These are phyloP conservation scores for Deroplatys truncata DNA, from an alignment of 2,888 invertebrate species.

Conservation along the genomic window DNA sequence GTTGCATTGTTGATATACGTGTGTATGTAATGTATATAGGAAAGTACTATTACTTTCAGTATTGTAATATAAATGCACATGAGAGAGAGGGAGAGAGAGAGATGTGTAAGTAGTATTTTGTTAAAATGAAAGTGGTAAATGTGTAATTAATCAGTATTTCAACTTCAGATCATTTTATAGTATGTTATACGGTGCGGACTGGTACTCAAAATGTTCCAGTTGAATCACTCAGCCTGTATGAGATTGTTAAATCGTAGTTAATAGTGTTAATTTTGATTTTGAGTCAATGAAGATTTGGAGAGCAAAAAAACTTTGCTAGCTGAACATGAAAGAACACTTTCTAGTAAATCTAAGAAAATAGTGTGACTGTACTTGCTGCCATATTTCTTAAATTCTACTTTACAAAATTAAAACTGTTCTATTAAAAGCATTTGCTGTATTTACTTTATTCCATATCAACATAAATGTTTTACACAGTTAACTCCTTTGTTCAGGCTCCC, in stretches of 20 bases:
- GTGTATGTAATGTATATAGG: neutral
- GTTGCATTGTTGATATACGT: neutral
- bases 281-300: neutral
- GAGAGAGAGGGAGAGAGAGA: neutral
- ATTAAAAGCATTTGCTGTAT: neutral
- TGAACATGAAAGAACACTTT: neutral
- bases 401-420: neutral
- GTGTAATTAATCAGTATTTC: constrained; percentile 2
- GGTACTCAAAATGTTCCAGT: neutral
- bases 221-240: neutral
- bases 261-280: neutral
- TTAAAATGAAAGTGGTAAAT: neutral
- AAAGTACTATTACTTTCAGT: neutral
- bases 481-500: no score
- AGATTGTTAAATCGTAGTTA: neutral
- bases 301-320: no score
- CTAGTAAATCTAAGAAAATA: neutral
- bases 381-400: neutral
- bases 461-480: no score
- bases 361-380: neutral
- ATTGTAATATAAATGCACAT: neutral
- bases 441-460: neutral
- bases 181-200: constrained; percentile 2
- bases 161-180: constrained; percentile 3
- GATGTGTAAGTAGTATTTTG: neutral